phyloP scores from a whole-genome alignment of 2,888 invertebrate species.

The Crepidodera aurea region DNA sequence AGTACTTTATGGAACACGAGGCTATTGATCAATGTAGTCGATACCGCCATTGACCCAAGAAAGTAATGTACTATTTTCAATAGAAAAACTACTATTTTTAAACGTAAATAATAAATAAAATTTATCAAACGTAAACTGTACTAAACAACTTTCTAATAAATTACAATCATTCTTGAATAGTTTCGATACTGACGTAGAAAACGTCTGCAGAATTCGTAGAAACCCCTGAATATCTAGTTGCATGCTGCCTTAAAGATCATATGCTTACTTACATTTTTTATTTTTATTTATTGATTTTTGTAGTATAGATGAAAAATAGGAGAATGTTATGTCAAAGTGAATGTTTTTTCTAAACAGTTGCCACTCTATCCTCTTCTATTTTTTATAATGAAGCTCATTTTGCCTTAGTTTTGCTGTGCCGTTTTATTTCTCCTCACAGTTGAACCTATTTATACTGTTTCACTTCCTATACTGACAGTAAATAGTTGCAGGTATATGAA shows the following conservation, averaged over 20 bases:
- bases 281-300: not conserved
- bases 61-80: too few species aligned
- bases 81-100: too few species aligned
- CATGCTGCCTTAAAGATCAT: conserved; percentile 29
- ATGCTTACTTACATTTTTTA: conserved; percentile 7
- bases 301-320: not conserved
- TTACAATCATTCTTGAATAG: conserved; percentile 35
- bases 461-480: conserved; percentile 34
- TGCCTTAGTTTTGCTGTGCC: not conserved
- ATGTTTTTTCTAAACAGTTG: too few species aligned
- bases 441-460: not conserved
- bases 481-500: conserved; percentile 80
- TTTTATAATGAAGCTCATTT: not conserved
- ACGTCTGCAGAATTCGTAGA: conserved; percentile 20
- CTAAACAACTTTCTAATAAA: too few species aligned
- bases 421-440: too few species aligned
- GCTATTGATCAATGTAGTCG: too few species aligned
- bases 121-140: too few species aligned
- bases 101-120: too few species aligned
- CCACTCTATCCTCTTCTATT: too few species aligned
- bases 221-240: conserved; percentile 17
- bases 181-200: conserved; percentile 17
- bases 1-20: too few species aligned
- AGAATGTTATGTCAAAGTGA: too few species aligned
- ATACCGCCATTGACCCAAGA: too few species aligned